Evolutionary conservation across 2,797 vertebrate species (phyloP).

Genomic region (Brotogeris chrysoptera): DNA sequence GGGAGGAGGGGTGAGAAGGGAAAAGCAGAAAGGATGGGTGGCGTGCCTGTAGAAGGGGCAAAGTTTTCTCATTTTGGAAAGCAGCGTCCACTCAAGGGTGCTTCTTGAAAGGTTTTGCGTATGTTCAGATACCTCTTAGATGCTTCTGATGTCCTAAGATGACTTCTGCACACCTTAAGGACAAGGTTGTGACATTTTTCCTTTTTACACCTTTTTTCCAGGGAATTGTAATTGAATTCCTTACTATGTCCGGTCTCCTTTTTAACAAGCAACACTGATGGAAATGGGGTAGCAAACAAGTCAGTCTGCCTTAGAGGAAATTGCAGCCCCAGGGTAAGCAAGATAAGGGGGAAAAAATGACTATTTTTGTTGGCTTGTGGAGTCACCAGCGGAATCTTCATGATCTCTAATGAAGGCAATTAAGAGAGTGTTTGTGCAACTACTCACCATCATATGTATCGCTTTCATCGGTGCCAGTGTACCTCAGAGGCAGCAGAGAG

Average conservation of each 20-base stretch:
- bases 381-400: not conserved
- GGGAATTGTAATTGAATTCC: not conserved
- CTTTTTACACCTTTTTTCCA: not conserved
- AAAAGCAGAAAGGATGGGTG: not conserved
- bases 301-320: not conserved
- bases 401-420: not conserved
- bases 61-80: fast-evolving
- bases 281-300: not conserved
- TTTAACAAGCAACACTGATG: not conserved
- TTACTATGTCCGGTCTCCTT: fast-evolving
- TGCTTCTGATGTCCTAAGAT: not conserved
- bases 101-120: not conserved
- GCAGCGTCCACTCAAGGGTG: not conserved
- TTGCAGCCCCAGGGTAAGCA: not conserved
- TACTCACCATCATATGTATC: fast-evolving
- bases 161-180: not conserved
- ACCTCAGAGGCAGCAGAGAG: not conserved
- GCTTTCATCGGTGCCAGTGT: not conserved
- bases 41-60: not conserved
- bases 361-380: not conserved
- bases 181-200: not conserved
- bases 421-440: not conserved
- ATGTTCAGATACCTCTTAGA: fast-evolving
- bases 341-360: not conserved
- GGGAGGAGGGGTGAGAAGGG: not conserved